Percentiles rank a stretch among this genome's conserved stretches.
Conservation (phyloP, 64 coral and sea anemone species). For the Porites lutea region DNA sequence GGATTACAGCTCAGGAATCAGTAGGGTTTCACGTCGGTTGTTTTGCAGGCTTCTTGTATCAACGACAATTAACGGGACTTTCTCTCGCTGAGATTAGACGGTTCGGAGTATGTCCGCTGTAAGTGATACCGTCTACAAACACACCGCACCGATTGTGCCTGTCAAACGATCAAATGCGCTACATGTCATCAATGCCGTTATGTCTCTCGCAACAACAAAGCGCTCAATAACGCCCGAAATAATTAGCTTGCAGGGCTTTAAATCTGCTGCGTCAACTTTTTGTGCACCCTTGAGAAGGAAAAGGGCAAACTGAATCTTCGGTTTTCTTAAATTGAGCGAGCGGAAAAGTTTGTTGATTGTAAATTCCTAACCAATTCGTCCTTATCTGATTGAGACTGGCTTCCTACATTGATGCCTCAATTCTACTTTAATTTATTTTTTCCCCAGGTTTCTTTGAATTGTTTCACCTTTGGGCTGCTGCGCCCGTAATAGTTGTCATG, state of each 20-base stretch:
- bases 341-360: slow-evolving; percentile 31
- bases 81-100: slow-evolving; percentile 39
- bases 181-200: slow-evolving; percentile 33
- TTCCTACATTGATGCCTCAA: not conserved
- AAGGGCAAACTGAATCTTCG: not conserved
- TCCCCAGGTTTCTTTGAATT: not conserved
- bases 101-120: slow-evolving; percentile 52
- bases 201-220: not conserved
- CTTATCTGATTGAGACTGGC: slow-evolving; percentile 31
- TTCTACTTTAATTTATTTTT: not conserved
- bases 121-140: slow-evolving; percentile 69
- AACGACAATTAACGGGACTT: slow-evolving; percentile 33
- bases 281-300: no score
- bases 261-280: no score
- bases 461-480: not conserved
- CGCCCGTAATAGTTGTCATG: not conserved
- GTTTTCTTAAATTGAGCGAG: not conserved
- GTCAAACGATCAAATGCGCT: slow-evolving; percentile 23
- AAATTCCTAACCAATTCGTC: not conserved
- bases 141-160: slow-evolving; percentile 59
- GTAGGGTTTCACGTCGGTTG: slow-evolving; percentile 10
- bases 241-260: not conserved
- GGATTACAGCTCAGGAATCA: not conserved
- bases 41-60: slow-evolving; percentile 32
- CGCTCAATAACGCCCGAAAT: slow-evolving; percentile 1